phyloP scores from a whole-genome alignment of 2,113 vertebrate species.

The Microcebus lehilahytsara region DNA sequence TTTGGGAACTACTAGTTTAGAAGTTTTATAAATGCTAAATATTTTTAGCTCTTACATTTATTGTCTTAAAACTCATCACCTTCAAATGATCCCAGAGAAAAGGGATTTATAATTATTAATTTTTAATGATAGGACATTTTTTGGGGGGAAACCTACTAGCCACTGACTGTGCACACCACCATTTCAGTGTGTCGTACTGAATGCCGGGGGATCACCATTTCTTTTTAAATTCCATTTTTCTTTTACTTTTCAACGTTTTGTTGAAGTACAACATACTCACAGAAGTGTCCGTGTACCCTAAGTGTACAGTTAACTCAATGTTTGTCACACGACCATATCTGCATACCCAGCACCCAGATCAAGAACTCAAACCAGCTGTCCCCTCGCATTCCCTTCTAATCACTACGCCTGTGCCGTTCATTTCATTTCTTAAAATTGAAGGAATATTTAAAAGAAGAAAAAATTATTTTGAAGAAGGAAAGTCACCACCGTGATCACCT shows the following conservation, averaged over 20 bases:
- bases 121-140: neutral
- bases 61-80: neutral
- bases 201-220: neutral
- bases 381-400: neutral
- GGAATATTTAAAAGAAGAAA: conserved; percentile 16
- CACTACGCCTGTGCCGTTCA: too few relatives aligned
- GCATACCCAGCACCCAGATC: neutral
- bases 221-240: neutral
- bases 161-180: neutral
- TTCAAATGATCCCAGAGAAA: neutral
- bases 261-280: neutral
- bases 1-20: neutral
- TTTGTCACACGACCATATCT: neutral
- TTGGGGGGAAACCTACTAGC: neutral
- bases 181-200: neutral
- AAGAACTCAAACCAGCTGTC: neutral
- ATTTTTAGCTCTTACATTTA: neutral
- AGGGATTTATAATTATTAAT: neutral
- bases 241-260: neutral
- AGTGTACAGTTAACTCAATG: neutral
- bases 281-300: neutral
- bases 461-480: neutral
- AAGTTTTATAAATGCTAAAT: neutral
- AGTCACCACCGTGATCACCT: neutral
- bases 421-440: neutral